These are phyloP conservation scores for Takifugu flavidus DNA, from an alignment of 2,113 vertebrate species.

Conservation along the genomic window DNA sequence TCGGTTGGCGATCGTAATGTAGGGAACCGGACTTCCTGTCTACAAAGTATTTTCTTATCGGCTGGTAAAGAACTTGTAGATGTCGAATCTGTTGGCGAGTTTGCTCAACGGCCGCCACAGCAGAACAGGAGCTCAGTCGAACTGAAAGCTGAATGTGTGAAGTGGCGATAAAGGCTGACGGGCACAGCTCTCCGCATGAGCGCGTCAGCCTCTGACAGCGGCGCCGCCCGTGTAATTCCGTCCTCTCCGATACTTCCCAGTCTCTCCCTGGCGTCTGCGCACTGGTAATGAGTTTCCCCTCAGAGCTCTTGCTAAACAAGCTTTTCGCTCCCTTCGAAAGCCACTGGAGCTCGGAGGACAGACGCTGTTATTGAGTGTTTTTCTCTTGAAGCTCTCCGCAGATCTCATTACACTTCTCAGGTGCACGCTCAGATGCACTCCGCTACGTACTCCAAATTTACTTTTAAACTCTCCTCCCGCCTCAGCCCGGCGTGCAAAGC, in stretches of 20 bases:
- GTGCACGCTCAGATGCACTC: conserved; percentile 34
- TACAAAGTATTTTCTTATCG: too few species aligned
- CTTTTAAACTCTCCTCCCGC: neutral
- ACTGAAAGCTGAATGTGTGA: too few species aligned
- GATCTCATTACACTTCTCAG: conserved; percentile 52
- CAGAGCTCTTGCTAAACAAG: conserved; percentile 28
- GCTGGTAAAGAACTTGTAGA: too few species aligned
- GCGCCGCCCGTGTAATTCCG: conserved; percentile 15
- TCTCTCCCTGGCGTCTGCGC: conserved; percentile 38
- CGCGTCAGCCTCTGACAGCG: conserved; percentile 8
- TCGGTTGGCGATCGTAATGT: too few species aligned
- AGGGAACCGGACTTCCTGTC: too few species aligned
- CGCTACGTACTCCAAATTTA: neutral
- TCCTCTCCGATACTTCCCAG: conserved; percentile 23
- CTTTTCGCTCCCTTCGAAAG: conserved; percentile 30
- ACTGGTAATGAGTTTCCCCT: conserved; percentile 49
- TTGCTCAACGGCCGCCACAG: too few species aligned
- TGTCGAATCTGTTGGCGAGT: too few species aligned
- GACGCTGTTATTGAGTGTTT: conserved; percentile 46
- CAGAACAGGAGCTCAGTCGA: too few species aligned
- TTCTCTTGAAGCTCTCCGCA: conserved; percentile 31
- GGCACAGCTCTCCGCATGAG: too few species aligned
- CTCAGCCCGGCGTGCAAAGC: neutral
- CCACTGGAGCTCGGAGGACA: conserved; percentile 31
- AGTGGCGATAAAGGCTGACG: too few species aligned